phyloP scores from a whole-genome alignment of 2,113 vertebrate genomes.

The Vanacampus margaritifer region DNA sequence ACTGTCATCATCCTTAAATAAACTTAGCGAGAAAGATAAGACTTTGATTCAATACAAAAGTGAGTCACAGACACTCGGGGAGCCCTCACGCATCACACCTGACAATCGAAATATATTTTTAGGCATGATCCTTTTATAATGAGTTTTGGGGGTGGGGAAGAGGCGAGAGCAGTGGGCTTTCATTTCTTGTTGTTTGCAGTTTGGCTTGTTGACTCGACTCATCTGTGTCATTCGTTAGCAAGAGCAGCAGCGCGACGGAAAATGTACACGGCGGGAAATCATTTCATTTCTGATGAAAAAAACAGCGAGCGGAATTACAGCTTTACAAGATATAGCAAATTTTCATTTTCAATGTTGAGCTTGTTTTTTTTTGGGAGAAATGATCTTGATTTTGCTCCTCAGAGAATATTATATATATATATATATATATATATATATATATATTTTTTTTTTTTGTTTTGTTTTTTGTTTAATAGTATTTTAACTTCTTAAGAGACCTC shows the following conservation, averaged over 20 bases:
- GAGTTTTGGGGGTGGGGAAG: constrained; percentile 19
- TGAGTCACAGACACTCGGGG: constrained; percentile 23
- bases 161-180: constrained; percentile 35
- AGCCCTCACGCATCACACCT: constrained; percentile 7
- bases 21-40: neutral
- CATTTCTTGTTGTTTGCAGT: constrained; percentile 18
- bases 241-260: neutral
- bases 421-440: too few relatives aligned
- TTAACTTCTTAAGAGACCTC: too few relatives aligned
- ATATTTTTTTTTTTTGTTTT: too few relatives aligned
- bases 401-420: too few relatives aligned
- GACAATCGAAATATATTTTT: constrained; percentile 17
- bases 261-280: neutral
- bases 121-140: constrained; percentile 42
- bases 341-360: neutral
- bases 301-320: too few relatives aligned
- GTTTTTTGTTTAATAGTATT: too few relatives aligned
- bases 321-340: neutral
- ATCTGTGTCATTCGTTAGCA: constrained; percentile 26
- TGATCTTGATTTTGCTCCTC: neutral
- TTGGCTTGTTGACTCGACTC: constrained; percentile 21
- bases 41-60: constrained; percentile 17
- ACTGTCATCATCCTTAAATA: neutral
- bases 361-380: neutral
- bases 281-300: neutral